phyloP scores from a whole-genome alignment of 1,140 invertebrate species.

The Harlomillsia oculata region DNA sequence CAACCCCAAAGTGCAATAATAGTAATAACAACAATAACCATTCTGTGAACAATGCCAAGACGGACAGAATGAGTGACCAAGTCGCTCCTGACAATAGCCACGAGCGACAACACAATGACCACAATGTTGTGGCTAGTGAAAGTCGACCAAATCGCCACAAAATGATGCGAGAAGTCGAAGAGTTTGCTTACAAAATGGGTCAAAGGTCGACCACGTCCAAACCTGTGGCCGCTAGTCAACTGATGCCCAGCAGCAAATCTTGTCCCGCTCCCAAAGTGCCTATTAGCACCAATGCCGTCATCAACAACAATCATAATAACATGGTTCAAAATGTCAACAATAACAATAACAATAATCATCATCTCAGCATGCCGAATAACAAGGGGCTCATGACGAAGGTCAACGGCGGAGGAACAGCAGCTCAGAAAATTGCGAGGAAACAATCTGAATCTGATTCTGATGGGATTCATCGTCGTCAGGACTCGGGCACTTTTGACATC shows the following conservation, averaged over 20 bases:
- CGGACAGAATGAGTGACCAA: background rate
- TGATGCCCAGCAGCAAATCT: background rate
- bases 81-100: constrained; percentile 1
- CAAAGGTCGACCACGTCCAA: constrained; percentile 14
- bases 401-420: background rate
- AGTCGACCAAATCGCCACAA: constrained; percentile 5
- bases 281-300: background rate
- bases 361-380: constrained; percentile 4
- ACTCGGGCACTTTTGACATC: constrained; percentile 21
- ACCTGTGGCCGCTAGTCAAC: background rate
- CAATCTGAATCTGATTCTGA: constrained; percentile 25
- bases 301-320: background rate
- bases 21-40: constrained; percentile 9
- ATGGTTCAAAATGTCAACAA: background rate
- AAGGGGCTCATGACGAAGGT: background rate
- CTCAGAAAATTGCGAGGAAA: constrained; percentile 1
- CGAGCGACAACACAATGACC: background rate
- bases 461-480: constrained; percentile 21
- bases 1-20: constrained; percentile 1
- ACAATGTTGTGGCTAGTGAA: constrained; percentile 11
- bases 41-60: background rate
- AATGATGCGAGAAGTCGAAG: constrained; percentile 8
- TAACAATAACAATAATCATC: background rate
- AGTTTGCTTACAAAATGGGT: constrained; percentile 21
- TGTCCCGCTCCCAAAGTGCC: background rate